These are phyloP conservation scores for Otis tarda DNA, from an alignment of 2,113 vertebrate species.

Conservation along the genomic window DNA sequence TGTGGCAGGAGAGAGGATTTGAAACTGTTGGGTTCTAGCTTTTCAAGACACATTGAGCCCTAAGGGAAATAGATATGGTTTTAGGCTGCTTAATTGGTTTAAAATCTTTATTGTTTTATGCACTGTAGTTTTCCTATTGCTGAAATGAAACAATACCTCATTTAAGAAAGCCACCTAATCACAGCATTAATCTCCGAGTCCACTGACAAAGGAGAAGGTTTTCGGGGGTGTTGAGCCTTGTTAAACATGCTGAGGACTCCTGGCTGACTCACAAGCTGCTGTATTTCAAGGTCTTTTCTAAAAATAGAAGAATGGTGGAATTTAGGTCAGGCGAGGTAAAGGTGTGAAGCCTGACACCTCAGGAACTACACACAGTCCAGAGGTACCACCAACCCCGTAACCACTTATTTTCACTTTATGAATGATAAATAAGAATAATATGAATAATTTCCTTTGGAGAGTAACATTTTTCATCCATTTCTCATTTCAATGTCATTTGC, in stretches of 20 bases:
- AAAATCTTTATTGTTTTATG: conserved; percentile 27
- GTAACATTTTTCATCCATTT: neutral
- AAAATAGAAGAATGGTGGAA: conserved; percentile 20
- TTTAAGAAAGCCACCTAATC: conserved; percentile 40
- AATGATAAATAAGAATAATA: neutral
- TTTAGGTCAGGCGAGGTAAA: conserved; percentile 9
- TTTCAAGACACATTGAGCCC: neutral
- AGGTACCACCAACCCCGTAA: neutral
- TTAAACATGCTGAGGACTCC: neutral
- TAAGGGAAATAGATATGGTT: neutral
- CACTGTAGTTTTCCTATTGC: conserved; percentile 40
- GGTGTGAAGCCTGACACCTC: neutral
- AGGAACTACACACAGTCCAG: neutral
- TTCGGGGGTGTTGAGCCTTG: neutral
- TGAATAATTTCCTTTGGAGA: neutral
- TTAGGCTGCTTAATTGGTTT: neutral
- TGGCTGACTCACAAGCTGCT: conserved; percentile 4
- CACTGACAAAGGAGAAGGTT: neutral
- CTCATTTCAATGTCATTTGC: neutral
- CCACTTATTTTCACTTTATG: neutral
- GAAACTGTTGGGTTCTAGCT: neutral
- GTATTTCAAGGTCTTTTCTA: neutral
- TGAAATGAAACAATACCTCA: conserved; percentile 45
- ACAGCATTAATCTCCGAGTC: neutral
- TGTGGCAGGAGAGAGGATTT: neutral